phyloP scores from a whole-genome alignment of 64 coral and sea anemone species.

The Pachyseris speciosa region DNA sequence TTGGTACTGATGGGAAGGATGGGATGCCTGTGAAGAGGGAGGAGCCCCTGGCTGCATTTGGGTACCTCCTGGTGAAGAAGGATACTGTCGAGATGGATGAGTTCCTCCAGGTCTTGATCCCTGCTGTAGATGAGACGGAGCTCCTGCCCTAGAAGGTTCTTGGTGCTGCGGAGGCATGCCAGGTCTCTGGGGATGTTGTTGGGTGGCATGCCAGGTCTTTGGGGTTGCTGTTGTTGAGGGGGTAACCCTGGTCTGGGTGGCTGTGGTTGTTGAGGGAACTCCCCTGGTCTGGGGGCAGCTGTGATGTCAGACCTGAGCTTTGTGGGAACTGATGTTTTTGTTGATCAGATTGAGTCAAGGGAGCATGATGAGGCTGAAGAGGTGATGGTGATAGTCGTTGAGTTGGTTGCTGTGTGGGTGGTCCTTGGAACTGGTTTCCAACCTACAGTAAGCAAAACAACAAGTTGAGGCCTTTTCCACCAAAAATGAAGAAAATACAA shows the following conservation, averaged over 20 bases:
- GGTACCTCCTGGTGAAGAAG: neutral
- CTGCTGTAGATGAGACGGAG: constrained; percentile 6
- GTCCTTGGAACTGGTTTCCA: constrained; percentile 19
- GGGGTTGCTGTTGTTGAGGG: constrained; percentile 13
- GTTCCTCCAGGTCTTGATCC: neutral
- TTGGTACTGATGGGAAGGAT: constrained; percentile 45
- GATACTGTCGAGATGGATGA: neutral
- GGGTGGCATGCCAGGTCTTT: neutral
- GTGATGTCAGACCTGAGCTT: neutral
- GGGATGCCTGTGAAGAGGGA: neutral
- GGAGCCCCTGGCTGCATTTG: neutral
- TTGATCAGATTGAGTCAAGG: neutral
- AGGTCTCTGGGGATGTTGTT: constrained; percentile 26
- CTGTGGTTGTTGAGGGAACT: neutral
- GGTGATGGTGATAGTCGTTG: constrained; percentile 20
- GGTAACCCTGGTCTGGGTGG: neutral
- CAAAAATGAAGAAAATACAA: neutral
- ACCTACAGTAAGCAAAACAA: neutral
- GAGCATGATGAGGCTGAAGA: neutral
- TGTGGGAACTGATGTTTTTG: constrained; percentile 26
- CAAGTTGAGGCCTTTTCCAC: neutral
- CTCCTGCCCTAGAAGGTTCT: constrained; percentile 5
- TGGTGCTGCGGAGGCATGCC: constrained; percentile 52
- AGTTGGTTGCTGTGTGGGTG: constrained; percentile 1
- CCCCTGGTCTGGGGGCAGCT: neutral